Base-by-base conservation (phyloP, 2,113 vertebrate genomes). In the Hippolais icterina region DNA sequence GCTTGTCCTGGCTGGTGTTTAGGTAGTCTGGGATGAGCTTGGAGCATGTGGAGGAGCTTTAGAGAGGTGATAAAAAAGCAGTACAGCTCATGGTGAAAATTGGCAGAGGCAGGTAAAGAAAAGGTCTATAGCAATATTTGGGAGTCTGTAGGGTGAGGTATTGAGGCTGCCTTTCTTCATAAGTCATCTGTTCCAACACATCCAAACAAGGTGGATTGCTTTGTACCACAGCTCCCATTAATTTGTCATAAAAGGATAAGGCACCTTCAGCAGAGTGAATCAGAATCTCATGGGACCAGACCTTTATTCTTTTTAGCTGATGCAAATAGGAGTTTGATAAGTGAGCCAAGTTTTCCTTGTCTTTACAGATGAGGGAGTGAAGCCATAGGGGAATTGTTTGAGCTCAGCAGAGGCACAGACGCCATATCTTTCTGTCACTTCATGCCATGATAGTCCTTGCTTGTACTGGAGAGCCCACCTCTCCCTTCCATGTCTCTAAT, bases 221-320 rank as follows among this genome's bases (percentile, higher is more conserved):
- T 76, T 61, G 64, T 92, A 70, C 86, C 83, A 75, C 52, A 78
- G 33, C 14, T 87, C 64, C 83, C 56, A 68, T 90, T 81, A 93
- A 90, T 60, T 59, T 83, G 46, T 77, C 47, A 63, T 74, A 81
- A 74, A 74, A 83, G 71, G 60, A 41, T 44, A 66, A 66, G 72
- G 76, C 76, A 96, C 83, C 60, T 90, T 90, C 49, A 66, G 75
- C 68, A 66, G 63, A 52, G 33, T 89, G 68, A 94, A 80, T 92
- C 86, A 74, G 74, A 89, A 61, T 47, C 78, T 91, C 84, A 2
- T 80, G 84, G 94, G 80, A 92, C 33, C 75, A 87, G 85, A 59
- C 69, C 74, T 92, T 85, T 83, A 19, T 94, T 93, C 64, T 39
- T 76, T 89, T 74, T 50, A 74, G 66, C 63, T 83, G 75, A 90